Evolutionary conservation across 2,888 invertebrate genomes (phyloP).

Genomic region (Dascillus cervinus): DNA sequence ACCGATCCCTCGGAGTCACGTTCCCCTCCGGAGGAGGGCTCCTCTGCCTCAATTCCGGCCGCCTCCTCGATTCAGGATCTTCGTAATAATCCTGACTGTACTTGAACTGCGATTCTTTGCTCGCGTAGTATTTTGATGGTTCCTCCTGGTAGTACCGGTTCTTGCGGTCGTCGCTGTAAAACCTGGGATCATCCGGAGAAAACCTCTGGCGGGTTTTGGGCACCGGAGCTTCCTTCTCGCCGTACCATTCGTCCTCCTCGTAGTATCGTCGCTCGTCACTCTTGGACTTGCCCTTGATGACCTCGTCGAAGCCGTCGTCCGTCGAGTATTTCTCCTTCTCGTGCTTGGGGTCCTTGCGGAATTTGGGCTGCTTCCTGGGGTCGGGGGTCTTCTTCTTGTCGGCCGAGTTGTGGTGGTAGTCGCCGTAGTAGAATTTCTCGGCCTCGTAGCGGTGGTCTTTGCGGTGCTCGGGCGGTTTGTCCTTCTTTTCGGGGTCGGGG

Average conservation of each 20-base stretch:
- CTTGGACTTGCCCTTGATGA: too few relatives aligned
- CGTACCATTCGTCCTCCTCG: conserved; percentile 39
- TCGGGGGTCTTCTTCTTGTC: conserved; percentile 45
- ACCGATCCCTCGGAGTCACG: conserved; percentile 66
- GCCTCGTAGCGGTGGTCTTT: conserved; percentile 24
- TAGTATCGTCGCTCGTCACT: conserved; percentile 15
- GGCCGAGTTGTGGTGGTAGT: conserved; percentile 41
- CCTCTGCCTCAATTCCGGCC: conserved; percentile 26
- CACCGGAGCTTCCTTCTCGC: conserved; percentile 23
- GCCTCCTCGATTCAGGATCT: conserved; percentile 10
- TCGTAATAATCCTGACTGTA: conserved; percentile 12
- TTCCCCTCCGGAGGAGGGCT: conserved; percentile 45
- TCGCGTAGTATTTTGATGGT: conserved; percentile 9
- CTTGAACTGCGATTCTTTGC: conserved; percentile 5
- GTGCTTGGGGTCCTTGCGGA: too few relatives aligned
- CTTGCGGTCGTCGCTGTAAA: conserved; percentile 20
- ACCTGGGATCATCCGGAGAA: conserved; percentile 23
- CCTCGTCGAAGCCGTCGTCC: too few relatives aligned
- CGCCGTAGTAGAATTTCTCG: conserved; percentile 42
- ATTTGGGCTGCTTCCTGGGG: too few relatives aligned
- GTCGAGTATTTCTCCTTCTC: conserved; percentile 19
- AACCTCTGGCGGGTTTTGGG: conserved; percentile 27
- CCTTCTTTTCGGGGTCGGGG: conserved; percentile 26
- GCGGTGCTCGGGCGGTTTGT: conserved; percentile 7
- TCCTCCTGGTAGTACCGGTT: conserved; percentile 5